Evolutionary conservation across 2,797 vertebrate species (phyloP), one percentile per base, ranked within the genome.

Genomic region (Mallotus villosus): DNA sequence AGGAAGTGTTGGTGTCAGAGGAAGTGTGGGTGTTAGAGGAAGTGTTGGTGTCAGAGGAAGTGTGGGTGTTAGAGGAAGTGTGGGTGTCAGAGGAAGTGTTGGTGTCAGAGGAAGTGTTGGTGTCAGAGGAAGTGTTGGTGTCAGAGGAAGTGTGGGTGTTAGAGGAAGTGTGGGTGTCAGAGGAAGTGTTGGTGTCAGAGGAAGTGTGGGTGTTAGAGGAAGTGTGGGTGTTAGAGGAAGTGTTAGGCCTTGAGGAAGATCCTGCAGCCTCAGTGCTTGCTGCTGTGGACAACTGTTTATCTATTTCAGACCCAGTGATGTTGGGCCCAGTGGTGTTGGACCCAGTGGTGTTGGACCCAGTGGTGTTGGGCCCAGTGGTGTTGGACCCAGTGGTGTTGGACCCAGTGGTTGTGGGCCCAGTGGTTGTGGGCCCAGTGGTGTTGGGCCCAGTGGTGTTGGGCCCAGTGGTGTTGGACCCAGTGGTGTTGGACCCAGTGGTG

Each of bases 231-330:
- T 41, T 1, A 6, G 9, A 41, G 17, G 51, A 53, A 53, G 51
- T 41, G 37, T 41, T 12, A 3, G 41, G 1, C 9, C 11, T n/a
- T 8, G 64, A 58, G 3, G 66, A 70, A 53, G 69, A 79, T 68
- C 19, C 64, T 41, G 67, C 46, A 0, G 34, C 75, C 25, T 5
- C 11, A 22, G 51, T 64, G 22, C 51, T 25, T 17, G 65, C 63
- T 29, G 66, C 53, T 0, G 37, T 53, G 7, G 4, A 60, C n/a
- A 32, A 25, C 14, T 51, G 6, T 32, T 76, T 60, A 17, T 55
- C 29, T 58, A 14, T 37, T 11, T 7, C 16, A 0, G n/a, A n/a
- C n/a, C n/a, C n/a, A n/a, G n/a, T n/a, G n/a, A n/a, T n/a, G n/a
- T n/a, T n/a, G n/a, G n/a, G n/a, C n/a, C n/a, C n/a, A n/a, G n/a